Percentiles rank a stretch among this genome's conserved stretches.
Conservation (phyloP, 2,113 vertebrate genomes). For the Myotis lucifugus region DNA sequence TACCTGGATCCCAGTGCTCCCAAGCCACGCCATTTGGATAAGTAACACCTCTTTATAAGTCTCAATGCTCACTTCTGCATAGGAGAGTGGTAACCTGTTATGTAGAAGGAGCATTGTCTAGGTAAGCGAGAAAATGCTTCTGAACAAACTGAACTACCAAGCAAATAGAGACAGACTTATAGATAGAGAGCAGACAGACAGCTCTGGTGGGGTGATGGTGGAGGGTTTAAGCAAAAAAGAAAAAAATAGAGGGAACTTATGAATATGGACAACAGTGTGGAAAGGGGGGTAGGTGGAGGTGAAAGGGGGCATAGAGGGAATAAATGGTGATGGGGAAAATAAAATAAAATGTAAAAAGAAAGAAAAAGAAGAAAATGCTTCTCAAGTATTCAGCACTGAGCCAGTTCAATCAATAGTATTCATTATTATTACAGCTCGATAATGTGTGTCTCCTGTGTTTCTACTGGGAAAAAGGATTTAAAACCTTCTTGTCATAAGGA, state of each 20-base stretch:
- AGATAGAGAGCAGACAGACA: too few species aligned
- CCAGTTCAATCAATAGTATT: not conserved
- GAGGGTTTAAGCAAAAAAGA: too few species aligned
- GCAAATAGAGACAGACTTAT: too few species aligned
- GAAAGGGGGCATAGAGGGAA: too few species aligned
- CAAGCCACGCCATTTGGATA: not conserved
- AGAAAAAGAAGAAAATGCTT: not conserved
- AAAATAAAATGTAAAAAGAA: too few species aligned
- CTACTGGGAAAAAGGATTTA: not conserved
- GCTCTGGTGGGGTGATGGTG: too few species aligned
- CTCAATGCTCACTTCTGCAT: not conserved
- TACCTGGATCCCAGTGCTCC: not conserved
- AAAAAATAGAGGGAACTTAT: too few species aligned
- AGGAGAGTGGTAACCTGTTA: not conserved
- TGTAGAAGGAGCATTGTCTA: not conserved
- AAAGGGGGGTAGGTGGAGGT: too few species aligned
- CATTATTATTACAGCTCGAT: not conserved
- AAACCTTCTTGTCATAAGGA: not conserved
- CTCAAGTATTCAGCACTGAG: not conserved
- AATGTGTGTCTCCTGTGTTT: not conserved
- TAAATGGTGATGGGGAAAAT: too few species aligned
- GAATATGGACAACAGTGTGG: too few species aligned
- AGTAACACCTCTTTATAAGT: not conserved
- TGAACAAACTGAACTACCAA: too few species aligned
- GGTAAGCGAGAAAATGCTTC: not conserved